Conservation (phyloP, 2,888 invertebrate species). For the Callosobruchus maculatus region DNA sequence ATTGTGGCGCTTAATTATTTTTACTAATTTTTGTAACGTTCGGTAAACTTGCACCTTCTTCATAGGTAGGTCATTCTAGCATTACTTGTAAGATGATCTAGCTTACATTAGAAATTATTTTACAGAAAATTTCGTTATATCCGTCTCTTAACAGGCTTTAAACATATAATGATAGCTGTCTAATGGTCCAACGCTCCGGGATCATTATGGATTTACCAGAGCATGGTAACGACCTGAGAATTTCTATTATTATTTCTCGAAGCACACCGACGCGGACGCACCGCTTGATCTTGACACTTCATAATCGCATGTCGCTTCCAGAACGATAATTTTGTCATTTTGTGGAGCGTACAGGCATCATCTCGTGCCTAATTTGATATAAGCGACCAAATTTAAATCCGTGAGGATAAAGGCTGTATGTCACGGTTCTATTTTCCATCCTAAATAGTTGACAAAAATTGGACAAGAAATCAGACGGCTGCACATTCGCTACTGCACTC, state of each 20-base stretch:
- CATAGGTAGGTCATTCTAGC: too few species aligned
- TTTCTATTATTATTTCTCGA: not conserved
- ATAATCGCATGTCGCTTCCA: not conserved
- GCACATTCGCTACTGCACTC: too few species aligned
- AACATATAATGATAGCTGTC: not conserved
- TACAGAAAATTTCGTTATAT: too few species aligned
- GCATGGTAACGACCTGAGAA: not conserved
- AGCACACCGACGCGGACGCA: not conserved
- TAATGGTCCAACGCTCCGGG: not conserved
- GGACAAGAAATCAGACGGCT: too few species aligned
- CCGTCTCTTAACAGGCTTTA: not conserved
- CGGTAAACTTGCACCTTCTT: too few species aligned
- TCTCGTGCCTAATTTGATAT: not conserved
- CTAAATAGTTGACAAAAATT: too few species aligned
- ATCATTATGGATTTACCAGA: not conserved
- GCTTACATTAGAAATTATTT: too few species aligned
- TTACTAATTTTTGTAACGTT: too few species aligned
- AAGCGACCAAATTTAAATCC: not conserved
- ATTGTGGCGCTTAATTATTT: too few species aligned
- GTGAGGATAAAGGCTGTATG: too few species aligned
- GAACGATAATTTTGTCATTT: not conserved
- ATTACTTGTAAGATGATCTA: too few species aligned
- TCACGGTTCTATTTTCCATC: too few species aligned
- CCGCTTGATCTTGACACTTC: not conserved
- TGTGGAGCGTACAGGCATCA: not conserved